phyloP scores from a whole-genome alignment of 1,140 invertebrate species.

The Pectinophora gossypiella region DNA sequence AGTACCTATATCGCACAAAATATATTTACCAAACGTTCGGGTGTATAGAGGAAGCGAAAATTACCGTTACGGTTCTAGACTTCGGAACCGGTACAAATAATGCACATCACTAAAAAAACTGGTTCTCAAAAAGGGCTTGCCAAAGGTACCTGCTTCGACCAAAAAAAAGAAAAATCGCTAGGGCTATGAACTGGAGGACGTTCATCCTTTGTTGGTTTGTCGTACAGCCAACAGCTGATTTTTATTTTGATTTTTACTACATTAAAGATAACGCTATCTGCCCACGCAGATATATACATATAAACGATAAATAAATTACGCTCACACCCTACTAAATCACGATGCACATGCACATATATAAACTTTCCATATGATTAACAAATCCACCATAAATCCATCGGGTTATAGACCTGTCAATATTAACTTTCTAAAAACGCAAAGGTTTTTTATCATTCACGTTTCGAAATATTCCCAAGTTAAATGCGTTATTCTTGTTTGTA shows the following conservation, averaged over 20 bases:
- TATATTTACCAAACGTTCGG: neutral
- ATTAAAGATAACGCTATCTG: too few species aligned
- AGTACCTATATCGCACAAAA: neutral
- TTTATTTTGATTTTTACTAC: neutral
- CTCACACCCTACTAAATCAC: neutral
- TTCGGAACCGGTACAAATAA: neutral
- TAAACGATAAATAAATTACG: too few species aligned
- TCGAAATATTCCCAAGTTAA: too few species aligned
- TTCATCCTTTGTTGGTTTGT: neutral
- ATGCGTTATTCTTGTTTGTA: too few species aligned
- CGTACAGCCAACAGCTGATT: neutral
- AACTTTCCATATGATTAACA: neutral
- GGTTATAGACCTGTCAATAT: neutral
- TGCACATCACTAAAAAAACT: neutral
- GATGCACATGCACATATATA: neutral
- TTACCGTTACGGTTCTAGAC: neutral
- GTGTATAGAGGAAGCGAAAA: neutral
- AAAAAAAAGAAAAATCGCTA: neutral
- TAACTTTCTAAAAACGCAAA: constrained; percentile 41
- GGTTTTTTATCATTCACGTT: too few species aligned
- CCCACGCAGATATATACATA: too few species aligned
- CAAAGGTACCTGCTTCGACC: neutral
- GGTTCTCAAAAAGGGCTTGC: neutral
- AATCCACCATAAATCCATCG: neutral
- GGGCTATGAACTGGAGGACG: neutral